Evolutionary conservation across 2,113 vertebrate species (phyloP).

Genomic region (Kryptolebias marmoratus): DNA sequence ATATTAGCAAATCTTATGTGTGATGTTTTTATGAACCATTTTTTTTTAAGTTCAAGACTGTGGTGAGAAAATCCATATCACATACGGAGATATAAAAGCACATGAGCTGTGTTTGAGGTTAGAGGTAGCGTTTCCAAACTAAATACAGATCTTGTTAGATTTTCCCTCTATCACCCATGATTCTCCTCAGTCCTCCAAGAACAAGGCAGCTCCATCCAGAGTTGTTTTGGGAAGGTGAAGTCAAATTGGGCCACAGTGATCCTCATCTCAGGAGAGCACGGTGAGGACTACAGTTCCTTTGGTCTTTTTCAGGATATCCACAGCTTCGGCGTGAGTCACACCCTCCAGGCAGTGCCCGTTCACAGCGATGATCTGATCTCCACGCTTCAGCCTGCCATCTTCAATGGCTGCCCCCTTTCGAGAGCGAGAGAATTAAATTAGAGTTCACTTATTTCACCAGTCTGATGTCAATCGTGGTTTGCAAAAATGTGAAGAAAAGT

Average conservation of each 20-base stretch:
- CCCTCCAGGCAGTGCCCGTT: slow-evolving; percentile 92
- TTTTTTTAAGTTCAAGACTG: neutral
- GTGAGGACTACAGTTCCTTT: slow-evolving; percentile 89
- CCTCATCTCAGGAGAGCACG: slow-evolving; percentile 83
- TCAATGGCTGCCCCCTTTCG: slow-evolving; percentile 90
- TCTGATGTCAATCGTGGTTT: neutral
- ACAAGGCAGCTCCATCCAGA: slow-evolving; percentile 1
- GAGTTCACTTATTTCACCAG: neutral
- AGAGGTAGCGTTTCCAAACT: slow-evolving; percentile 37
- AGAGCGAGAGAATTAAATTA: neutral
- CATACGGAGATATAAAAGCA: neutral
- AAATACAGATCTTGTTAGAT: slow-evolving; percentile 11
- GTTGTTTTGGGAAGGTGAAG: neutral
- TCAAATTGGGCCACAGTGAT: neutral
- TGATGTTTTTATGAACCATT: neutral
- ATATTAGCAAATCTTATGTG: neutral
- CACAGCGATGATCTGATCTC: slow-evolving; percentile 93
- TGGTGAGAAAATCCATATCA: neutral
- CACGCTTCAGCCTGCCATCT: slow-evolving; percentile 88
- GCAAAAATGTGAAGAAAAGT: neutral
- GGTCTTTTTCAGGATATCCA: slow-evolving; percentile 89
- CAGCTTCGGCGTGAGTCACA: slow-evolving; percentile 89
- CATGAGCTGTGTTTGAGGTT: slow-evolving; percentile 16
- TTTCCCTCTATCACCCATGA: neutral
- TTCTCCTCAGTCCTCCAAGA: neutral